phyloP scores from a whole-genome alignment of 2,797 vertebrate genomes.

The Clarias laeviceps region DNA sequence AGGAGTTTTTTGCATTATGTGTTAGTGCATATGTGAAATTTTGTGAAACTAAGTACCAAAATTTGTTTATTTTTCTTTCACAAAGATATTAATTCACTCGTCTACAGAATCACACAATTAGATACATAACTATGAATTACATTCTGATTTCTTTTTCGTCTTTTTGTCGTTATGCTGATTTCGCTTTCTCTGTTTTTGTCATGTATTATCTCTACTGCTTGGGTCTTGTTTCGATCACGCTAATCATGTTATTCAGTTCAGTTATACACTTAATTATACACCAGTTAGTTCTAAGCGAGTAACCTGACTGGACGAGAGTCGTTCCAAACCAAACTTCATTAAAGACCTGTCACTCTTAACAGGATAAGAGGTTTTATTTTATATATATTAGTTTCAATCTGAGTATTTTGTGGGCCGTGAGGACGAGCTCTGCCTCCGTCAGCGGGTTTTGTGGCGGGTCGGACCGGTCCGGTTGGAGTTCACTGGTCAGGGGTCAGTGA shows the following conservation, averaged over 20 bases:
- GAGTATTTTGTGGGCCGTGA: not conserved
- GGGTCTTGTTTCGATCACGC: not conserved
- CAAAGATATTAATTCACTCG: too few species aligned
- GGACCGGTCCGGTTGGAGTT: constrained; percentile 46
- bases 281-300: too few species aligned
- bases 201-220: not conserved
- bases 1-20: too few species aligned
- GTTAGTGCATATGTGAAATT: too few species aligned
- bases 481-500: constrained; percentile 56
- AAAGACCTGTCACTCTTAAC: not conserved
- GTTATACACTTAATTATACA: not conserved
- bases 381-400: not conserved
- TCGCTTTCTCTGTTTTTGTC: not conserved
- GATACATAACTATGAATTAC: too few species aligned
- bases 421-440: not conserved
- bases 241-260: not conserved
- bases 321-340: not conserved
- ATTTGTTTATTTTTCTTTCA: too few species aligned
- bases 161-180: not conserved
- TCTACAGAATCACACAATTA: too few species aligned
- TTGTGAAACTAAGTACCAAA: too few species aligned
- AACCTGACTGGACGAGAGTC: too few species aligned
- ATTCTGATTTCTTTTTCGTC: too few species aligned
- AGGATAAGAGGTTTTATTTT: not conserved
- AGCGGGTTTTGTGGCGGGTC: not conserved